A percentile compares a stretch with the other conserved stretches of the same genome.
phyloP scores from a whole-genome alignment of 2,888 invertebrate species.

The Portevinia maculata region DNA sequence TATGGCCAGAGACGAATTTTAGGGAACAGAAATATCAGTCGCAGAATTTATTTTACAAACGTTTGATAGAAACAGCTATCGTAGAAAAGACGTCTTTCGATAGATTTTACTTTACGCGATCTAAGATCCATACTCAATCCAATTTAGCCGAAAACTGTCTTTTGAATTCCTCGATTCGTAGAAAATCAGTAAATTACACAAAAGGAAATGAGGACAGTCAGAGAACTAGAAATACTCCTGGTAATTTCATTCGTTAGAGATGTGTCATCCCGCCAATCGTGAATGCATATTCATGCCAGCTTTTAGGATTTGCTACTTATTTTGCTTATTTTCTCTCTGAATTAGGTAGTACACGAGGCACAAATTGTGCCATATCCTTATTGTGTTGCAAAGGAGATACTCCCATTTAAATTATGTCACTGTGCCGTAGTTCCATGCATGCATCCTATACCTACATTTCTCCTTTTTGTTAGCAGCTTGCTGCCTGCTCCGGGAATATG shows the following conservation, averaged over 20 bases:
- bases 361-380: constrained; percentile 67
- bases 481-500: constrained; percentile 45
- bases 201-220: constrained; percentile 46
- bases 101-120: too few relatives aligned
- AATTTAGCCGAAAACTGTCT: background rate
- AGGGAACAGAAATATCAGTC: too few relatives aligned
- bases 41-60: too few relatives aligned
- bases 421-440: constrained; percentile 65
- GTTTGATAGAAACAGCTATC: too few relatives aligned
- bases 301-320: constrained; percentile 36
- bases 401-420: constrained; percentile 71
- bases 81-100: too few relatives aligned
- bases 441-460: constrained; percentile 42
- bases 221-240: constrained; percentile 31
- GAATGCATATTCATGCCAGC: constrained; percentile 65
- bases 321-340: constrained; percentile 56
- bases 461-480: constrained; percentile 4
- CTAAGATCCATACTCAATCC: background rate
- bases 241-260: constrained; percentile 63
- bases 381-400: constrained; percentile 66
- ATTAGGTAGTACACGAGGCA: constrained; percentile 65
- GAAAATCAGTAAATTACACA: background rate
- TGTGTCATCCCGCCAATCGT: constrained; percentile 70
- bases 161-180: background rate
- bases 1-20: too few relatives aligned